Percentiles rank a stretch among this genome's conserved stretches.
These are phyloP conservation scores for Phalacrocorax aristotelis DNA, from an alignment of 2,113 vertebrate species.

Conservation along the genomic window DNA sequence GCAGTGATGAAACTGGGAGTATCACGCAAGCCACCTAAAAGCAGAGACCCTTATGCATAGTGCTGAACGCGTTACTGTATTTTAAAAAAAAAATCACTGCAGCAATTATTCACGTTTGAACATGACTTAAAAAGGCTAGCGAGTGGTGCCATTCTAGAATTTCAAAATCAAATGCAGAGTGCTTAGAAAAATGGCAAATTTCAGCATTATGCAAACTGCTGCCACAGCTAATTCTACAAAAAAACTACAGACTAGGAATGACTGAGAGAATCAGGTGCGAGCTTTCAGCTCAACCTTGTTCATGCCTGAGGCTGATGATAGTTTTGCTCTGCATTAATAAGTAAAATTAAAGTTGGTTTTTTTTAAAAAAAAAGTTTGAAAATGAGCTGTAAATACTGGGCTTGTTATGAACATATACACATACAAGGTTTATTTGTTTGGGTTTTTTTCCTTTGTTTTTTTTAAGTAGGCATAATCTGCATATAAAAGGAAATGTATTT, in stretches of 20 bases:
- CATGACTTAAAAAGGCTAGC: not conserved
- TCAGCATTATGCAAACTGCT: not conserved
- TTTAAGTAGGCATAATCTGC: not conserved
- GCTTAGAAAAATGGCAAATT: not conserved
- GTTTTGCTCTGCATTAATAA: not conserved
- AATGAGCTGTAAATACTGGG: not conserved
- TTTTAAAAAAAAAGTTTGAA: not conserved
- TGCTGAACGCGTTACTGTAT: rapidly evolving
- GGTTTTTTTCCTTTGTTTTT: not conserved
- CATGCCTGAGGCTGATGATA: not conserved
- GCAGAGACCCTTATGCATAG: rapidly evolving
- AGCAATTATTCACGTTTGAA: not conserved
- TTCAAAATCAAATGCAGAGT: not conserved
- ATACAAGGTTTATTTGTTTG: too few relatives aligned
- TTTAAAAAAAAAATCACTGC: not conserved
- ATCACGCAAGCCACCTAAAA: not conserved
- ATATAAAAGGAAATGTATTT: not conserved
- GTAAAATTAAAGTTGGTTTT: not conserved
- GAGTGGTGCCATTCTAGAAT: not conserved
- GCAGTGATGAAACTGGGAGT: not conserved
- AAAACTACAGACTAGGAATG: not conserved
- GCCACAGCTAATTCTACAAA: not conserved
- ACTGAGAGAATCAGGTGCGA: not conserved
- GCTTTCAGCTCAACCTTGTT: not conserved
- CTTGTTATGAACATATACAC: not conserved